Base-by-base conservation (phyloP, 2,888 invertebrate genomes). In the Ochropleura leucogaster region DNA sequence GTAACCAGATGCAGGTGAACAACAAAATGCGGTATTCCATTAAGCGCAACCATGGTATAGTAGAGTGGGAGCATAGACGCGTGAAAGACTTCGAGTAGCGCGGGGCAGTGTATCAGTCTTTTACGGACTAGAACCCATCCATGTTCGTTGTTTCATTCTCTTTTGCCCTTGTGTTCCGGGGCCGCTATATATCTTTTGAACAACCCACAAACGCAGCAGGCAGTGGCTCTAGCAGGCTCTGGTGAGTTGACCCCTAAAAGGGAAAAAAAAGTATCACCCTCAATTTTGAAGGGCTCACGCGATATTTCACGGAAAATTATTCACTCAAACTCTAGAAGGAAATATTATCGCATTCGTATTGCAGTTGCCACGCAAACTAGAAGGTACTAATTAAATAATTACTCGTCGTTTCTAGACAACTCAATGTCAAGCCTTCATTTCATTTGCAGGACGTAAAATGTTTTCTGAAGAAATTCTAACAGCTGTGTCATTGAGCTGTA, bases 371-470 rank as follows among this genome's bases (percentile, higher is more conserved):
- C 60, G 63, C 51, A n/a, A 46, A 72, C 42, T 10, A 60, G 30
- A 18, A 44, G 30, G 30, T 59, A 40, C n/a, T 84, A 77, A 84
- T 84, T 72, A 80, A 80, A 83, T 79, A 76, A 68, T 75, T 70
- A 59, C 67, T 10, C 66, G 68, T 72, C 44, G 30, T 67, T 62
- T 51, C 68, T 44, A 71, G 70, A 79, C 74, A 76, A 20, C 71
- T 76, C 72, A 80, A 80, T 72, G 84, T 77, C 84, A 84, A 68
- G 57, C 44, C 55, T 62, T 59, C 63, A 64, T 76, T 69, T 47
- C 18, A 84, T 69, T 60, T 74, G 42, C 60, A 66, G 62, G 64
- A 68, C 62, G 4, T 53, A 46, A 74, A 74, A 79, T 64, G 49
- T 71, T 71, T 71, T 80, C 68, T 68, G 46, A 79, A 65, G 49